These are phyloP conservation scores for Turritopsis rubra DNA, from an alignment of 30 jellyfish, hydroid and myxozoan genomes.

Conservation along the genomic window DNA sequence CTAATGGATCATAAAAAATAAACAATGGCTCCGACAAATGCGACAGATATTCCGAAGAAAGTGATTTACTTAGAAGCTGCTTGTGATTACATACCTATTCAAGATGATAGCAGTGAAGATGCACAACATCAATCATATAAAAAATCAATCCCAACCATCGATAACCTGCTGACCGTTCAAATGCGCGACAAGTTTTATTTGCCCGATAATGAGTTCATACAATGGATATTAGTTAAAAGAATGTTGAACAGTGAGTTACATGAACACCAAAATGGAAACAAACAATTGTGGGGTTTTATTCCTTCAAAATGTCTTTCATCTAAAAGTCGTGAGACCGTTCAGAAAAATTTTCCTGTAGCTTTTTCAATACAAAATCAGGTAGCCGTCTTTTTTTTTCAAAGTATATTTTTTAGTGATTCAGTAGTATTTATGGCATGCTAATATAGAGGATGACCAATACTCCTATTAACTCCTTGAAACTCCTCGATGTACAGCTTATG, in stretches of 20 bases:
- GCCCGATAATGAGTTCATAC: background rate
- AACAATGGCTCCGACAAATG: background rate
- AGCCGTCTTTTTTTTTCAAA: too few species aligned
- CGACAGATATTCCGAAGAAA: background rate
- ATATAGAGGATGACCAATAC: too few species aligned
- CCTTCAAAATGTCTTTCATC: background rate
- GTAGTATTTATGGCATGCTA: too few species aligned
- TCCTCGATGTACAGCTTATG: too few species aligned
- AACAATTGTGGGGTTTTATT: conserved; percentile 4
- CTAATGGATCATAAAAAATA: background rate
- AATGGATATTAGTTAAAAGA: conserved; percentile 1
- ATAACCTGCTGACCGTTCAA: background rate
- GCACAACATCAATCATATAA: background rate
- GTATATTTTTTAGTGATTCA: too few species aligned
- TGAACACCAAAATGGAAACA: background rate
- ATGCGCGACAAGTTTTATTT: background rate
- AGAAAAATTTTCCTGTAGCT: background rate
- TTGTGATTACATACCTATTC: conserved; percentile 1
- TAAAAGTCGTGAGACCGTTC: background rate
- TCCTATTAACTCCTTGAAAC: too few species aligned
- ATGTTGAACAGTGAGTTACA: background rate
- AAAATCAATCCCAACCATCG: background rate
- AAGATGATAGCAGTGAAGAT: background rate
- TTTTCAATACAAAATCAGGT: background rate
- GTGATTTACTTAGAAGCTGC: background rate